A percentile compares a stretch with the other conserved stretches of the same genome.
Conservation (phyloP, 2,888 invertebrate species). For the Nymphalis c-album region DNA sequence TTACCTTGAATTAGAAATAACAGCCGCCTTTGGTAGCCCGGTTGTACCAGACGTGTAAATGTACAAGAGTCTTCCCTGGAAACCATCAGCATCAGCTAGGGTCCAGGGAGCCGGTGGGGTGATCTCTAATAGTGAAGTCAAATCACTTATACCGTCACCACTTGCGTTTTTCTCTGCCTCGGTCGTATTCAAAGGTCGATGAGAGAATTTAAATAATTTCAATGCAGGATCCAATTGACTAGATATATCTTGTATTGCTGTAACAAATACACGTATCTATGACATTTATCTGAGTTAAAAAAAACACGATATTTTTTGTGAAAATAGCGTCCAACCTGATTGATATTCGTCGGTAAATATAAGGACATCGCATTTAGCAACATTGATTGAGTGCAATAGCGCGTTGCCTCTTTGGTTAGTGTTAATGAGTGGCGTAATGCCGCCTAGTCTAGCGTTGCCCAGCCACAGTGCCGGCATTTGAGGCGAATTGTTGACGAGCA, state of each 20-base stretch:
- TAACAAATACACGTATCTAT: slow-evolving; percentile 15
- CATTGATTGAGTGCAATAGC: slow-evolving; percentile 92
- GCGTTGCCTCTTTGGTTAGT: slow-evolving; percentile 93
- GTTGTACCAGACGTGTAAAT: slow-evolving; percentile 99
- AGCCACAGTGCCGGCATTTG: slow-evolving; percentile 96
- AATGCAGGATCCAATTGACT: slow-evolving; percentile 84
- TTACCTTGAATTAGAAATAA: slow-evolving; percentile 95
- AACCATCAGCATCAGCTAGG: slow-evolving; percentile 82
- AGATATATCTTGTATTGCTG: slow-evolving; percentile 87
- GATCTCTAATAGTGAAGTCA: slow-evolving; percentile 81
- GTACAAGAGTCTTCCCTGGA: slow-evolving; percentile 92
- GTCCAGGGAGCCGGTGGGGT: slow-evolving; percentile 81
- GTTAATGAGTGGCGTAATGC: slow-evolving; percentile 94
- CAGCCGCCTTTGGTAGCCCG: slow-evolving; percentile 98
- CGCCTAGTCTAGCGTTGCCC: slow-evolving; percentile 93
- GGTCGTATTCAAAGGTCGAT: slow-evolving; percentile 55
- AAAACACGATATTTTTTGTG: not conserved
- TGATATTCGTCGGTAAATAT: slow-evolving; percentile 89
- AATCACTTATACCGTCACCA: slow-evolving; percentile 78
- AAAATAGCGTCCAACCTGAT: slow-evolving; percentile 72
- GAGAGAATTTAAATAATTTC: slow-evolving; percentile 83
- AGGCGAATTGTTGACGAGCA: slow-evolving; percentile 95
- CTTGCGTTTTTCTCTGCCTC: slow-evolving; percentile 45
- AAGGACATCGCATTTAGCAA: slow-evolving; percentile 92
- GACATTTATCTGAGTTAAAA: not conserved